These are phyloP conservation scores for Meganola albula DNA, from an alignment of 2,888 invertebrate species.

Conservation along the genomic window DNA sequence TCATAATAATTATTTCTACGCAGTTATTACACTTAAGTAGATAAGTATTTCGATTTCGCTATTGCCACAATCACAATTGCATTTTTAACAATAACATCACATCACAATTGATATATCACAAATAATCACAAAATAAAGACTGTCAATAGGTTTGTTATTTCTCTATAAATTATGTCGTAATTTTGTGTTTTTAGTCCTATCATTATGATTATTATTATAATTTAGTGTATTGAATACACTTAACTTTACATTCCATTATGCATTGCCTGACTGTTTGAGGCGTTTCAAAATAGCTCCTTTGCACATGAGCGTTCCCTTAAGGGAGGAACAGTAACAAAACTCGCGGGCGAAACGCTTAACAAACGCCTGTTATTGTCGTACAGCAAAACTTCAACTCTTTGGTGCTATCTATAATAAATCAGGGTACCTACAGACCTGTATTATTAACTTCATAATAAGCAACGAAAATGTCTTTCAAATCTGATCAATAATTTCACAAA, in stretches of 20 bases:
- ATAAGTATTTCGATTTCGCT: too few species aligned
- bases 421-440: too few species aligned
- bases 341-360: conserved; percentile 14
- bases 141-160: too few species aligned
- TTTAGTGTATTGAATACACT: conserved; percentile 18
- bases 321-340: conserved; percentile 12
- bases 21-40: too few species aligned
- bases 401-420: too few species aligned
- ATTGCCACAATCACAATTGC: background rate
- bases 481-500: too few species aligned
- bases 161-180: conserved; percentile 18
- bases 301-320: conserved; percentile 14
- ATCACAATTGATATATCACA: background rate
- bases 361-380: background rate
- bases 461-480: too few species aligned
- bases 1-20: too few species aligned
- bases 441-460: too few species aligned
- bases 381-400: too few species aligned
- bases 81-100: background rate
- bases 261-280: conserved; percentile 23
- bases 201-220: conserved; percentile 18
- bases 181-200: conserved; percentile 12
- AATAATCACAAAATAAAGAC: conserved; percentile 14
- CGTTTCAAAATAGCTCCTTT: conserved; percentile 25
- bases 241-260: conserved; percentile 22